Conservation (phyloP, 1,140 invertebrate species). For the Nixonia krombeini region DNA sequence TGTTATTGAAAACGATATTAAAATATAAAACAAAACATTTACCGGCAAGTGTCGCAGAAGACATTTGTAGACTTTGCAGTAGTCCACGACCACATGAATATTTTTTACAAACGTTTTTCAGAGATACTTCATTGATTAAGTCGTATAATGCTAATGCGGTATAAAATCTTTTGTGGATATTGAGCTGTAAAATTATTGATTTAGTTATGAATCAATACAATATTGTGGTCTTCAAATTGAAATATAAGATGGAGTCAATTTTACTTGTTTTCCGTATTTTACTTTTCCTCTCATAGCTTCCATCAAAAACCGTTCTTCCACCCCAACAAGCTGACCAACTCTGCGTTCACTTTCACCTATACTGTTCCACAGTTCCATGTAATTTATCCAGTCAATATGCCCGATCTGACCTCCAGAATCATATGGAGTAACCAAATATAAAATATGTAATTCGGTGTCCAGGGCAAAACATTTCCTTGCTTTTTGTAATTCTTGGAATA, state of each 20-base stretch:
- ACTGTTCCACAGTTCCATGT: constrained; percentile 87
- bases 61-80: constrained; percentile 93
- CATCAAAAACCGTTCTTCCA: constrained; percentile 91
- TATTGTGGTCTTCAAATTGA: no score
- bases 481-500: constrained; percentile 93
- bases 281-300: constrained; percentile 81
- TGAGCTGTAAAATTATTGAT: constrained; percentile 59
- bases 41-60: constrained; percentile 96
- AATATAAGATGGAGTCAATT: background rate
- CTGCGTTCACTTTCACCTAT: constrained; percentile 84
- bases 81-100: constrained; percentile 91
- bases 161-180: constrained; percentile 84
- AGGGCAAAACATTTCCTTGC: constrained; percentile 92
- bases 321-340: constrained; percentile 92
- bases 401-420: constrained; percentile 84
- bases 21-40: constrained; percentile 29
- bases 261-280: constrained; percentile 73
- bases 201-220: no score
- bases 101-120: constrained; percentile 84
- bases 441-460: constrained; percentile 94
- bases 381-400: constrained; percentile 91
- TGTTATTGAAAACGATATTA: constrained; percentile 2
- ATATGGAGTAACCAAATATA: constrained; percentile 93
- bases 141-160: constrained; percentile 93
- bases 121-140: constrained; percentile 90